Conservation (phyloP, 2,888 invertebrate species). For the Mechanitis messenoides region DNA sequence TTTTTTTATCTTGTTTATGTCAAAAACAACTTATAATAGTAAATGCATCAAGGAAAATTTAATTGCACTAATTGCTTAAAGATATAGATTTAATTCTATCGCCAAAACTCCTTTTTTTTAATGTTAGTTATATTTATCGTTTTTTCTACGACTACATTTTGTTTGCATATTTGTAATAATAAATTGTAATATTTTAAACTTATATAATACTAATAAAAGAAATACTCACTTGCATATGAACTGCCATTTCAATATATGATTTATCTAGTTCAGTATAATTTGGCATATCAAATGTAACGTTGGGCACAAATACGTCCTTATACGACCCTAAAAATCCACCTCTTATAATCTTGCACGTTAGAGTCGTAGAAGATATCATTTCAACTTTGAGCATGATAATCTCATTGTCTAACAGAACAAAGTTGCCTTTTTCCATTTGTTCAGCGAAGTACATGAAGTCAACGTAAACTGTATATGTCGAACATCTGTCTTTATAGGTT, state of each 20-base stretch:
- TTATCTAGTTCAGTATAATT: slow-evolving; percentile 59
- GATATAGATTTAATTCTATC: too few relatives aligned
- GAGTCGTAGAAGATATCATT: slow-evolving; percentile 56
- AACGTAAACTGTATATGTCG: slow-evolving; percentile 72
- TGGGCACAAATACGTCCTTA: slow-evolving; percentile 64
- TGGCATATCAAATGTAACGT: slow-evolving; percentile 58
- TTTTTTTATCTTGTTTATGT: too few relatives aligned
- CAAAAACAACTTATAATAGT: too few relatives aligned
- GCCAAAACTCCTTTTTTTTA: too few relatives aligned
- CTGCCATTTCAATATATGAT: slow-evolving; percentile 50
- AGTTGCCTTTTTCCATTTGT: slow-evolving; percentile 68
- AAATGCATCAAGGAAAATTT: too few relatives aligned
- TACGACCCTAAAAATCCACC: slow-evolving; percentile 60
- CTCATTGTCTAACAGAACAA: slow-evolving; percentile 79
- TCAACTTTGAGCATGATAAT: slow-evolving; percentile 84
- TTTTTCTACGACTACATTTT: too few relatives aligned
- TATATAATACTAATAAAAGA: neutral
- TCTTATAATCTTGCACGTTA: slow-evolving; percentile 61
- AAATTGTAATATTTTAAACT: too few relatives aligned
- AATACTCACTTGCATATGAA: slow-evolving; percentile 53
- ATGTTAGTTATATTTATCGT: too few relatives aligned
- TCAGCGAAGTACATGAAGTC: slow-evolving; percentile 73
- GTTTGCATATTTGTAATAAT: too few relatives aligned
- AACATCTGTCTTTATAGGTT: slow-evolving; percentile 74
- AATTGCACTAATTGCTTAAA: too few relatives aligned